phyloP scores from a whole-genome alignment of 2,113 vertebrate species.

The Ramphastos sulfuratus region DNA sequence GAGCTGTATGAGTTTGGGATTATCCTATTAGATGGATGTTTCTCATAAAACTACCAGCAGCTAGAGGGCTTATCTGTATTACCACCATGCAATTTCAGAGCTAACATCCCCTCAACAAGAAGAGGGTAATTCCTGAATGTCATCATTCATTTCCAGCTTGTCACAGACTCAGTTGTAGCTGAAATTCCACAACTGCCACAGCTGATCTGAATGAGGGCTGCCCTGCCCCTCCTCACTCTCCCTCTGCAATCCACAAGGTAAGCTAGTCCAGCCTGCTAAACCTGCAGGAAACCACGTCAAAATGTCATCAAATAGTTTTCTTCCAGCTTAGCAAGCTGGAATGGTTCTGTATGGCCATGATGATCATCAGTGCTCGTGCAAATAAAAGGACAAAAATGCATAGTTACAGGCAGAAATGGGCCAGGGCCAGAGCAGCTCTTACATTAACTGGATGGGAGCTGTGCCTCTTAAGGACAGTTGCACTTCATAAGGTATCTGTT shows the following conservation, averaged over 20 bases:
- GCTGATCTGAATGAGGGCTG: not conserved
- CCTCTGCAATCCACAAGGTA: not conserved
- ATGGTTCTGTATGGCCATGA: not conserved
- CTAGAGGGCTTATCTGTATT: not conserved
- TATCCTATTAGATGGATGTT: conserved; percentile 26
- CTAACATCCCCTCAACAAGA: not conserved
- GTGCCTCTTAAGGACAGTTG: not conserved
- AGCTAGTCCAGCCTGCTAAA: not conserved
- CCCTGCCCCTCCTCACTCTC: not conserved
- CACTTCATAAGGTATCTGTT: not conserved
- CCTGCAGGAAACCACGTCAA: not conserved
- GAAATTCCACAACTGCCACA: not conserved
- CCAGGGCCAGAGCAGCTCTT: not conserved
- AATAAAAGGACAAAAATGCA: not conserved
- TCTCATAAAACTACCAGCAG: conserved; percentile 20
- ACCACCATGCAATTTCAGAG: not conserved
- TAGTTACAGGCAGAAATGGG: not conserved
- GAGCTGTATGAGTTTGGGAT: conserved; percentile 16
- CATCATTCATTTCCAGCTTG: fast-evolving
- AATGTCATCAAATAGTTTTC: not conserved
- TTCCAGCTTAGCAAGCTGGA: not conserved
- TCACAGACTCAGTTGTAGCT: not conserved
- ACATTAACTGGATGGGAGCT: not conserved
- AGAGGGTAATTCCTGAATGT: not conserved
- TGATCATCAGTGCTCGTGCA: not conserved